phyloP scores from a whole-genome alignment of 2,888 invertebrate genomes.

The Stenodema calcarata region DNA sequence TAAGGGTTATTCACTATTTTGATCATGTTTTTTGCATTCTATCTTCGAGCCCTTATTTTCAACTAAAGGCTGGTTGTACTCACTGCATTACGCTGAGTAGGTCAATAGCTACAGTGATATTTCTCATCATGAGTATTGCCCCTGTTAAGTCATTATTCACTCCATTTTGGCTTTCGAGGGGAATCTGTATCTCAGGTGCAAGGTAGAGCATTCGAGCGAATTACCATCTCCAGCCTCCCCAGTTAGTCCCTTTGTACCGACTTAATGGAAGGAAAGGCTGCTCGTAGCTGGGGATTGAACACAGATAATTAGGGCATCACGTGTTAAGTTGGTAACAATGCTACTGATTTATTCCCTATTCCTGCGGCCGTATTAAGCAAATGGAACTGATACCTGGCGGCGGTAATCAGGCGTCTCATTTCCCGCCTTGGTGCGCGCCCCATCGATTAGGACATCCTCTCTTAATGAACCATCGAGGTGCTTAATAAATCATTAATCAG shows the following conservation, averaged over 20 bases:
- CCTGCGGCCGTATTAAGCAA: conserved; percentile 31
- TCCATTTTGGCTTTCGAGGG: background rate
- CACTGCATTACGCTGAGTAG: no score
- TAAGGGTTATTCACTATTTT: no score
- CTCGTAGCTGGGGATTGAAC: background rate
- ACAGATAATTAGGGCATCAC: conserved; percentile 29
- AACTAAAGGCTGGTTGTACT: no score
- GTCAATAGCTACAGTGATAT: background rate
- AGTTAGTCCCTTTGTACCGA: conserved; percentile 13
- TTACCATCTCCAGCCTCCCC: background rate
- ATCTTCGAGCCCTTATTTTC: no score
- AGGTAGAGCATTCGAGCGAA: background rate
- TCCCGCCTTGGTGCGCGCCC: background rate
- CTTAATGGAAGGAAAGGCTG: background rate
- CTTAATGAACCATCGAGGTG: conserved; percentile 8
- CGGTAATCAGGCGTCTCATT: conserved; percentile 27
- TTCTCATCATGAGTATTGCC: background rate
- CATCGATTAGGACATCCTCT: background rate
- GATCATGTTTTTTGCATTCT: no score
- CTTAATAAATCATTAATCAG: conserved; percentile 27
- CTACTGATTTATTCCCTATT: conserved; percentile 37
- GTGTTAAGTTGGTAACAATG: conserved; percentile 35
- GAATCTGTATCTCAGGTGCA: background rate
- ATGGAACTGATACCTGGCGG: conserved; percentile 22
- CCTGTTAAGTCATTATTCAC: background rate